A percentile compares a stretch with the other conserved stretches of the same genome.
phyloP scores from a whole-genome alignment of 2,113 vertebrate genomes.

The Corvus hawaiiensis region DNA sequence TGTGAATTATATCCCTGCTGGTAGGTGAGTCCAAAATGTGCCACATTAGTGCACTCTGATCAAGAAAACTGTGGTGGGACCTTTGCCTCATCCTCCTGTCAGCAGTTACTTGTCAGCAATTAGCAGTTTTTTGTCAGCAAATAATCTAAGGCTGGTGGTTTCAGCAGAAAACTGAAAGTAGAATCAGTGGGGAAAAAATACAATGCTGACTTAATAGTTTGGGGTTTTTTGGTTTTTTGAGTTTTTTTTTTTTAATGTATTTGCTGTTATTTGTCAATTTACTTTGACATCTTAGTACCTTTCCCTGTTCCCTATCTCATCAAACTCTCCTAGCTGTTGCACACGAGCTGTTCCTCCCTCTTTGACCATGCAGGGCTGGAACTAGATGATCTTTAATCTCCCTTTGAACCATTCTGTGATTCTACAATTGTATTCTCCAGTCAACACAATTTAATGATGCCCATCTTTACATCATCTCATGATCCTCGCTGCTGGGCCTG shows the following conservation, averaged over 20 bases:
- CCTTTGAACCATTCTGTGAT: not conserved
- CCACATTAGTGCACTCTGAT: not conserved
- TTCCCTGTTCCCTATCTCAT: not conserved
- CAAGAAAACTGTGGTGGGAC: not conserved
- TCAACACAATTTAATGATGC: fast-evolving
- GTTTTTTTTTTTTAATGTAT: not conserved
- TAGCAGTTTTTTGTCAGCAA: not conserved
- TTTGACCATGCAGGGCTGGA: not conserved
- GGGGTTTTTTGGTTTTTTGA: not conserved
- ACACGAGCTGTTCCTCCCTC: not conserved
- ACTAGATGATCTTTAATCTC: not conserved
- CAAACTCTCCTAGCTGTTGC: not conserved
- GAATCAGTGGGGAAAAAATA: not conserved
- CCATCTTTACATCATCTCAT: fast-evolving
- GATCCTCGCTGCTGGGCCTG: not conserved
- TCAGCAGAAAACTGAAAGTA: not conserved
- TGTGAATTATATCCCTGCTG: not conserved
- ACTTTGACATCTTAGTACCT: not conserved
- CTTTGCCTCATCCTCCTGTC: not conserved
- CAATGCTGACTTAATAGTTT: not conserved
- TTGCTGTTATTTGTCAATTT: not conserved
- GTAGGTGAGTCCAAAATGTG: not conserved
- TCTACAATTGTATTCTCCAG: not conserved
- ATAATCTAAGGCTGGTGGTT: not conserved
- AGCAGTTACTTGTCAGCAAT: not conserved